These are phyloP conservation scores for Euzetes globulus DNA, from an alignment of 2,888 invertebrate species.

Conservation along the genomic window DNA sequence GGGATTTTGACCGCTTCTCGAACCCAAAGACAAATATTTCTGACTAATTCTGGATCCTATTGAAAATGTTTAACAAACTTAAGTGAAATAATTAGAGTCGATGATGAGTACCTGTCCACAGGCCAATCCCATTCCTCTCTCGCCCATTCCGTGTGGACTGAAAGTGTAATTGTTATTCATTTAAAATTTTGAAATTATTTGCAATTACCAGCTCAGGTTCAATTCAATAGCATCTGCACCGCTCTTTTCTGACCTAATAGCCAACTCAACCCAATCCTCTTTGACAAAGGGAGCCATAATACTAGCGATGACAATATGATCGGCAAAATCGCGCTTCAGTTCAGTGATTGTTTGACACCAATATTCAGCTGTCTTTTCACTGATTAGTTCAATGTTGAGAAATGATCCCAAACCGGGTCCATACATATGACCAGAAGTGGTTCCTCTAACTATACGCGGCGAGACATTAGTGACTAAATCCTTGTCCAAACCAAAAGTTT, in stretches of 20 bases:
- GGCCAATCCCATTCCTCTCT: slow-evolving; percentile 94
- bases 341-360: slow-evolving; percentile 84
- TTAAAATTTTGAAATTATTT: not conserved
- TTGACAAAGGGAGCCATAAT: slow-evolving; percentile 86
- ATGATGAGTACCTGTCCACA: slow-evolving; percentile 79
- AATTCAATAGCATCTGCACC: slow-evolving; percentile 92
- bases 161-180: slow-evolving; percentile 50
- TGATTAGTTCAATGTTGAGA: slow-evolving; percentile 94
- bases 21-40: slow-evolving; percentile 81
- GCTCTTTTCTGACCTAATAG: slow-evolving; percentile 65
- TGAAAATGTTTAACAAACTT: slow-evolving; percentile 38
- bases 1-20: slow-evolving; percentile 76
- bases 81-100: too few species aligned
- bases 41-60: slow-evolving; percentile 58
- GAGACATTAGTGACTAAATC: slow-evolving; percentile 94
- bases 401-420: slow-evolving; percentile 96
- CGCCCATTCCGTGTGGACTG: slow-evolving; percentile 98
- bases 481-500: slow-evolving; percentile 92
- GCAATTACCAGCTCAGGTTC: slow-evolving; percentile 56
- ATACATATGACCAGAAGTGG: slow-evolving; percentile 79
- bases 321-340: slow-evolving; percentile 82
- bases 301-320: slow-evolving; percentile 83
- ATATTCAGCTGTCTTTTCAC: slow-evolving; percentile 87
- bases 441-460: slow-evolving; percentile 88
- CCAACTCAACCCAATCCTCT: slow-evolving; percentile 77